Conservation (phyloP, 2,797 vertebrate genomes). For the Rhincodon typus region DNA sequence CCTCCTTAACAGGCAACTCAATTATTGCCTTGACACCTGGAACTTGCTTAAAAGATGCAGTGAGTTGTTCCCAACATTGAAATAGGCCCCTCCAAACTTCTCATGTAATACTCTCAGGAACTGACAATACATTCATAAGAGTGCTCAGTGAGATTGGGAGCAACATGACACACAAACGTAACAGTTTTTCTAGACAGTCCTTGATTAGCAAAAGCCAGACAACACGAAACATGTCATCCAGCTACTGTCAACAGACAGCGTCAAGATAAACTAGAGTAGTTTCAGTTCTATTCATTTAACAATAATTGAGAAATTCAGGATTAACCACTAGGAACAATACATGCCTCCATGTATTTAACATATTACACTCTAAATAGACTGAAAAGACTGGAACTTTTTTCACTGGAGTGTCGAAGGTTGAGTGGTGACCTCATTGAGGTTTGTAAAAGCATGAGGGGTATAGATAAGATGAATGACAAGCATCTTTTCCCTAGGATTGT, state of each 20-base stretch:
- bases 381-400: too few relatives aligned
- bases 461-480: too few relatives aligned
- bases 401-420: too few relatives aligned
- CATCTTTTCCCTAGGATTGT: too few relatives aligned
- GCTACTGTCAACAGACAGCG: not conserved
- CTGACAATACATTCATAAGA: not conserved
- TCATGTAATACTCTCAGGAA: not conserved
- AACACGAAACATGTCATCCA: not conserved
- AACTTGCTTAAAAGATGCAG: too few relatives aligned
- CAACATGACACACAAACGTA: not conserved
- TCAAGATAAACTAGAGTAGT: not conserved
- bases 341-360: not conserved
- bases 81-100: too few relatives aligned
- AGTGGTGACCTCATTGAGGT: too few relatives aligned
- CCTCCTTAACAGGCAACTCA: too few relatives aligned
- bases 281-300: not conserved
- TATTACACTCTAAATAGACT: not conserved
- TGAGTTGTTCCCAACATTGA: too few relatives aligned
- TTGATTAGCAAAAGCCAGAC: not conserved
- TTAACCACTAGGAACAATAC: not conserved
- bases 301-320: not conserved
- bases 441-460: too few relatives aligned
- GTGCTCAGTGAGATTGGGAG: not conserved
- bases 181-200: not conserved
- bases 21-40: too few relatives aligned